Conservation (phyloP, 1,140 invertebrate genomes). For the Chlorops oryzae region DNA sequence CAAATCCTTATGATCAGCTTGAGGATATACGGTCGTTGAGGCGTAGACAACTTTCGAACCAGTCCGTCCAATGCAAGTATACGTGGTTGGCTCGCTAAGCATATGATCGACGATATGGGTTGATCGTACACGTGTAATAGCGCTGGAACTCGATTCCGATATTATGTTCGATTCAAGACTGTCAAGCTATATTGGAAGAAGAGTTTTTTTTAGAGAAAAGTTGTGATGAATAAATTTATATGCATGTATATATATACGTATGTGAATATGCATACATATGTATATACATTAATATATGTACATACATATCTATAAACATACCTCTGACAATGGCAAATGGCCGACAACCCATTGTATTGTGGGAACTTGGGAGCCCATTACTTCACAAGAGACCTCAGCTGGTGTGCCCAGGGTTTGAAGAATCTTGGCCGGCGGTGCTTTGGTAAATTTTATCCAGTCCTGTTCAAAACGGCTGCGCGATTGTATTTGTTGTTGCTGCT, state of each 20-base stretch:
- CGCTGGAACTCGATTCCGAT: conserved; percentile 49
- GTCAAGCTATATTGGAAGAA: conserved; percentile 22
- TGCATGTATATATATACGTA: too few species aligned
- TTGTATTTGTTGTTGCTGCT: conserved; percentile 14
- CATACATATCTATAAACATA: too few species aligned
- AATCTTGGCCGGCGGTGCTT: conserved; percentile 45
- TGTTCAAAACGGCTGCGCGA: conserved; percentile 25
- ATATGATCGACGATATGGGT: conserved; percentile 54
- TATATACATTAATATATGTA: too few species aligned
- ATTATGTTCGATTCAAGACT: conserved; percentile 50
- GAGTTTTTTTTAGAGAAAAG: too few species aligned
- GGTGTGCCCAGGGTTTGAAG: conserved; percentile 47
- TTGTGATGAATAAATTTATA: neutral
- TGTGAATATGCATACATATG: too few species aligned
- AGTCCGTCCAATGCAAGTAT: conserved; percentile 66
- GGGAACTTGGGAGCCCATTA: conserved; percentile 62
- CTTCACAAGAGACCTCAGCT: conserved; percentile 62
- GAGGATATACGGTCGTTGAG: conserved; percentile 51
- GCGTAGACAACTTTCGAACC: conserved; percentile 53
- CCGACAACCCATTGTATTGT: conserved; percentile 63
- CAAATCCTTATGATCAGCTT: conserved; percentile 18
- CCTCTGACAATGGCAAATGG: conserved; percentile 55
- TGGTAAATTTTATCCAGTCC: conserved; percentile 53
- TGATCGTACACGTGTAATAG: conserved; percentile 58
- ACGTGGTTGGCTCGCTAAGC: conserved; percentile 44